Base-by-base conservation (phyloP, 2,797 vertebrate genomes). In the Mormyrops attenuatus region DNA sequence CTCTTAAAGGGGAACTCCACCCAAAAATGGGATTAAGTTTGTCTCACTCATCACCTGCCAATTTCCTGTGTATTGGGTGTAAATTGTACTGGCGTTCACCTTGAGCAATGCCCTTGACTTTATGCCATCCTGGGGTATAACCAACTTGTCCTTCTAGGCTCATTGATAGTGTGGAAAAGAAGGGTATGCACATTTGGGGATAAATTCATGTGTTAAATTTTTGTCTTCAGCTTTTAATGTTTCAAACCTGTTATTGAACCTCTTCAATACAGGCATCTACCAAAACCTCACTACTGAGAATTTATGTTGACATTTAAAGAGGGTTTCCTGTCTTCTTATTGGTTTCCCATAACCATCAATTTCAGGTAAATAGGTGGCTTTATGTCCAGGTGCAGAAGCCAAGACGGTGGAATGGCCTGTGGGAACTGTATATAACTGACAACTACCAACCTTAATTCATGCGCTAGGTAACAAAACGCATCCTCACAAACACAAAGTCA, bases 1-100 rank as follows among this genome's bases (percentile, higher is more conserved):
- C 86, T 60, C 52, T 87, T 55, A 60, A 41, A 87, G 52, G 77
- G 17, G 77, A 82, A 82, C 77, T 82, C 77, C 77, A 82, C 77
- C 77, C 77, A 82, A 82, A 82, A 47, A 47, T 82, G 41, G 41
- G 77, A 82, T 82, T 82, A 47, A 82, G 77, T 47, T 82, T 3
- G 3, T 82, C 41, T 82, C 7, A 2, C 20, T 47, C 20, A 82
- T 47, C 77, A 82, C 6, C 41, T 82, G 77, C 77, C 41, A 82
- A 82, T 82, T 82, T 47, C 77, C 77, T 82, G 41, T 82, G 41
- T 8, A 82, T 47, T 22, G 41, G 6, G 77, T 2, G 41, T 44
- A 82, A 82, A 82, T 82, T 82, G 41, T 17, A 82, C 77, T 47
- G 30, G 17, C 20, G 41, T 82, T 82, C 77, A 82, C 77, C 77